Base-by-base conservation (phyloP, 2,797 vertebrate genomes). In the Argya squamiceps region DNA sequence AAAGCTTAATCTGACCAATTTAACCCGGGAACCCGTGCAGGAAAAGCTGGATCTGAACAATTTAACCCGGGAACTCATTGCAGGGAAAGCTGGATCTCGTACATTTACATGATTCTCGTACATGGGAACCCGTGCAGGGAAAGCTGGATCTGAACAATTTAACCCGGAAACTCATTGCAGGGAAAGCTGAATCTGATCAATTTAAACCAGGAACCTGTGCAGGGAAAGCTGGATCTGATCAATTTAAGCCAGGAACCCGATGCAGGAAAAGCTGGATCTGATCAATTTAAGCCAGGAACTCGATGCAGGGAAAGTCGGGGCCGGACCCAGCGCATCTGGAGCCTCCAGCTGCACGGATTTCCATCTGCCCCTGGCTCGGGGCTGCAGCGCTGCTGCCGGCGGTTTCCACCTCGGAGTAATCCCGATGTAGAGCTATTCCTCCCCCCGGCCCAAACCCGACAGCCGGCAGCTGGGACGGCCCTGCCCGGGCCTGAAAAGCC, bases 301-400 rank as follows among this genome's bases (percentile, higher is more conserved):
- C 26, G 1, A 9, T 1, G 18, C 53, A 13, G 44, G 30, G 22
- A 30, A 11, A 74, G 15, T 37, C 1, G 7, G 16, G 23, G n/a
- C 34, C 19, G 34, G 24, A 22, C 30, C 24, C 36, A 8, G 7
- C 2, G 2, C 36, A 12, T 4, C 44, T 58, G 73, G 44, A n/a
- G 32, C 34, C 83, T n/a, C n/a, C 70, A 39, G 8, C 65, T 64
- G 4, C 69, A 4, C 12, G 12, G 44, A 65, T 81, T 74, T 78
- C 97, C 97, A 96, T 92, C 94, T 95, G 95, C 70, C 55, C 34
- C 79, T 56, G 27, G 59, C 90, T 80, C 19, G 58, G 74, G 67
- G 90, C 91, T 9, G 52, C 19, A 8, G 50, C 32, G 46, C 84
- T 84, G 88, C 73, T 68, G 94, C 88, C 11, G 52, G 49, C 75